Conservation (phyloP, 2,888 invertebrate species). For the Drosophila gaucha region DNA sequence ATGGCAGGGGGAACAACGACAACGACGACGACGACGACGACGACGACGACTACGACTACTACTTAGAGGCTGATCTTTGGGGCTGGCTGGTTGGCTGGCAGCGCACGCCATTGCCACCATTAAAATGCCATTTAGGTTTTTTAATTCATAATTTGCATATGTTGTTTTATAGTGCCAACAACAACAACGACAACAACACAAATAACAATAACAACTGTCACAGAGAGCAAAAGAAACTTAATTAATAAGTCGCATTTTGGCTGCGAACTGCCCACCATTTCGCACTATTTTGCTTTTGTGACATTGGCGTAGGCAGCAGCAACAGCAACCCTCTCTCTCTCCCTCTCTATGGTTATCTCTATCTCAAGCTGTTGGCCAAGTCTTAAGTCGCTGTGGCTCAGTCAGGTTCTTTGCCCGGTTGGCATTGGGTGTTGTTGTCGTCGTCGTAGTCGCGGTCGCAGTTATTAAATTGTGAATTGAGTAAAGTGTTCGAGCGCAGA, state of each 20-base stretch:
- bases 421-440: conserved; percentile 64
- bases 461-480: conserved; percentile 39
- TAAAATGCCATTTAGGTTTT: conserved; percentile 73
- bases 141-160: conserved; percentile 72
- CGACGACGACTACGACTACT: not conserved
- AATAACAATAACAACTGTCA: conserved; percentile 35
- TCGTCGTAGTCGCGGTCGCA: conserved; percentile 33
- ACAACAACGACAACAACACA: conserved; percentile 21
- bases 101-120: conserved; percentile 62
- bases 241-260: conserved; percentile 75
- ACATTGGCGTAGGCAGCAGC: conserved; percentile 72
- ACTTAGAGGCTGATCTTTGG: conserved; percentile 15
- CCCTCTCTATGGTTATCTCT: not conserved
- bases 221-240: conserved; percentile 62
- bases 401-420: conserved; percentile 74
- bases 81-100: conserved; percentile 46
- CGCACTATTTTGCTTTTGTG: conserved; percentile 72
- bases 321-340: conserved; percentile 2
- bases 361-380: conserved; percentile 18
- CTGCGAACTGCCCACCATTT: conserved; percentile 67
- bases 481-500: conserved; percentile 17
- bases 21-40: not conserved
- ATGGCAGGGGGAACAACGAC: not conserved
- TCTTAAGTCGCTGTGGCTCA: conserved; percentile 40
- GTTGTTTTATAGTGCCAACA: conserved; percentile 47